phyloP scores from a whole-genome alignment of 2,113 vertebrate genomes.

The Lophochroa leadbeateri region DNA sequence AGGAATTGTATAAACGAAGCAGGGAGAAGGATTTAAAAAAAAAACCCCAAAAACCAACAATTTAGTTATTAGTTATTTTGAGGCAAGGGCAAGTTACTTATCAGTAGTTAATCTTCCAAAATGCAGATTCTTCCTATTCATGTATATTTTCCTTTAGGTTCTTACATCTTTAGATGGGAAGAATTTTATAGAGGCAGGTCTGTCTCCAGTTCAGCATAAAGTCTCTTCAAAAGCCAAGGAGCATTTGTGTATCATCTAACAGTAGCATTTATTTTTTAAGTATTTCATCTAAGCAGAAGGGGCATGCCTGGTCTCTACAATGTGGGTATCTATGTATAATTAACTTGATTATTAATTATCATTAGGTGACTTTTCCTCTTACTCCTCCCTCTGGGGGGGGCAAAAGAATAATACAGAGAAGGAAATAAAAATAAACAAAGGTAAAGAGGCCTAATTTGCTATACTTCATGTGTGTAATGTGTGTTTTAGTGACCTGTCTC shows the following conservation, averaged over 20 bases:
- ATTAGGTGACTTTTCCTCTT: background rate
- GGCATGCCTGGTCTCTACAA: background rate
- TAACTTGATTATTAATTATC: background rate
- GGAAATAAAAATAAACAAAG: background rate
- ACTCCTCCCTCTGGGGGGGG: background rate
- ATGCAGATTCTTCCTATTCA: background rate
- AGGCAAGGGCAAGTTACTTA: background rate
- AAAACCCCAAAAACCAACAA: background rate
- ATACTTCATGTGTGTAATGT: background rate
- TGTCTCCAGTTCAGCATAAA: background rate
- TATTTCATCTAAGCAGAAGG: background rate
- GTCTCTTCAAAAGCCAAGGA: background rate
- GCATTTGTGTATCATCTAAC: background rate
- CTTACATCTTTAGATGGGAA: background rate
- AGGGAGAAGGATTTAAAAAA: background rate
- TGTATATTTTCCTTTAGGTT: background rate
- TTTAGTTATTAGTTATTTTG: background rate
- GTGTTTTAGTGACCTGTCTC: constrained; percentile 5
- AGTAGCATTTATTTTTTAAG: background rate
- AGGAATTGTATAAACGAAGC: background rate
- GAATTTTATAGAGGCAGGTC: background rate
- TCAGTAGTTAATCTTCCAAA: background rate
- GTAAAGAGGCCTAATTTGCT: background rate
- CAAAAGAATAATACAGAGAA: background rate
- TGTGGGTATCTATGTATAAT: background rate